phyloP scores from a whole-genome alignment of 2,888 invertebrate species.

The Sarcophaga caerulescens region DNA sequence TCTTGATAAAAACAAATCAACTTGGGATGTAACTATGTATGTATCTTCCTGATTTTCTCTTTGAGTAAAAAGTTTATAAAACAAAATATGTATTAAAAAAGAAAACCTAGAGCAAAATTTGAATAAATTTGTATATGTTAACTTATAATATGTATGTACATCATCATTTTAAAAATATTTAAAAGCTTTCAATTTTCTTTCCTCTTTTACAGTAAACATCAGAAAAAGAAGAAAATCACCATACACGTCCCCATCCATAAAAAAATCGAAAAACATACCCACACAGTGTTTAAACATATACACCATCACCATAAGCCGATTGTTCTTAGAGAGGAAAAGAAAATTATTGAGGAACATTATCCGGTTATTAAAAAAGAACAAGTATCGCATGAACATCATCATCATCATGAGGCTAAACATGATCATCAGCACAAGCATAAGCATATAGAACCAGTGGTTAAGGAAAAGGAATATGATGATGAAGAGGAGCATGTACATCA shows the following conservation, averaged over 20 bases:
- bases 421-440: slow-evolving; percentile 71
- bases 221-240: slow-evolving; percentile 79
- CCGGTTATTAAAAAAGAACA: slow-evolving; percentile 78
- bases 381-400: slow-evolving; percentile 78
- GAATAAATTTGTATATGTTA: neutral
- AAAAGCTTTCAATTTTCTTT: neutral
- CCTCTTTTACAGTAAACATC: slow-evolving; percentile 68
- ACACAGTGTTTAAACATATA: slow-evolving; percentile 80
- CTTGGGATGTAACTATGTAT: no score
- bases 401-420: slow-evolving; percentile 75
- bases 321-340: slow-evolving; percentile 80
- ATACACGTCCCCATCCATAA: slow-evolving; percentile 80
- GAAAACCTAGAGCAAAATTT: no score
- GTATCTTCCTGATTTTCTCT: no score
- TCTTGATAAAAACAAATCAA: no score
- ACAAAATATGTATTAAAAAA: no score
- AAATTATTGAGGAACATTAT: slow-evolving; percentile 79
- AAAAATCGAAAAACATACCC: slow-evolving; percentile 80
- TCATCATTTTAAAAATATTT: neutral
- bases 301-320: slow-evolving; percentile 81
- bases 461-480: slow-evolving; percentile 66
- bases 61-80: no score
- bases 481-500: slow-evolving; percentile 70
- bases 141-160: no score
- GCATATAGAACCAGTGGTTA: slow-evolving; percentile 69